Evolutionary conservation across 2,113 vertebrate species (phyloP).

Genomic region (Macrotus californicus): DNA sequence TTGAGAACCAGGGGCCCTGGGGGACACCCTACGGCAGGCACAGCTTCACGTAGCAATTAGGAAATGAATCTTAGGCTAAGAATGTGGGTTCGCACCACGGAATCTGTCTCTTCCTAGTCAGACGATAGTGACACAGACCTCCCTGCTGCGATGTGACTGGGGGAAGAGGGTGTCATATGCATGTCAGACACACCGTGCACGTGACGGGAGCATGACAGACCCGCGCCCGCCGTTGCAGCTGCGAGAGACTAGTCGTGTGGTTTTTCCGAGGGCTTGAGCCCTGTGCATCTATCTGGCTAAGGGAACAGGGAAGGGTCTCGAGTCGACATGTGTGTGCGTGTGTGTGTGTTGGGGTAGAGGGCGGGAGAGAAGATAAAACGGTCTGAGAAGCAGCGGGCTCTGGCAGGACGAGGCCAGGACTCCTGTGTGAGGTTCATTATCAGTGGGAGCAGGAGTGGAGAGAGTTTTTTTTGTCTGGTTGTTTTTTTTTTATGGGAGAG

Average conservation of each 20-base stretch:
- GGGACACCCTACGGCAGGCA: background rate
- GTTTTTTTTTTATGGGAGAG: background rate
- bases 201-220: accelerated
- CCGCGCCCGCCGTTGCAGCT: background rate
- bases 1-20: background rate
- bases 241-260: background rate
- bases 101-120: background rate
- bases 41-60: background rate
- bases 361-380: accelerated
- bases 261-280: background rate
- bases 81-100: background rate
- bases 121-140: background rate
- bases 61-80: background rate
- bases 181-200: accelerated
- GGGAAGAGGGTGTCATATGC: background rate
- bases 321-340: background rate
- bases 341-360: background rate
- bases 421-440: background rate
- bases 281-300: background rate
- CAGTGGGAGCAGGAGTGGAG: background rate
- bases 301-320: background rate
- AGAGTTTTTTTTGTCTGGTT: too few species aligned
- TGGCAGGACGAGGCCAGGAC: background rate
- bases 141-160: background rate
- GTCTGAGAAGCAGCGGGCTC: background rate